Base-by-base conservation (phyloP, 1,140 invertebrate species). In the Portunus trituberculatus region DNA sequence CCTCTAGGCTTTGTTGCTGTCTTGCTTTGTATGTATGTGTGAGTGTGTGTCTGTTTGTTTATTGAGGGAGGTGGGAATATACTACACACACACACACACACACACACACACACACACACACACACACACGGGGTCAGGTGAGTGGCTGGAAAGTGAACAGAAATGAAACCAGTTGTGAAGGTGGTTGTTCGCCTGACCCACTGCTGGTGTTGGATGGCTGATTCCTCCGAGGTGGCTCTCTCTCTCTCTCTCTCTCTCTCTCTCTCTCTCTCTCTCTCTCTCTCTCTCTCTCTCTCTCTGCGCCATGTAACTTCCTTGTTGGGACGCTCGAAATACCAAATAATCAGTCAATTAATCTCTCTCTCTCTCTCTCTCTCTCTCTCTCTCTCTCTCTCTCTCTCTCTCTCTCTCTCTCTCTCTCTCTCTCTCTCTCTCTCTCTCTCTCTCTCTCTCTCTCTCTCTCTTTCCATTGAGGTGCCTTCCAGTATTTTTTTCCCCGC, bases 161-260 rank as follows among this genome's bases (percentile, higher is more conserved):
- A 89, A 89, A 89, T 32, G 25, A 89, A 89, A 89, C 87, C 87
- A 89, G 87, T 89, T 89, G 87, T 89, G 87, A 89, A 87, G 84
- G 87, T 89, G 31, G 87, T 46, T 28, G 31, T 45, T 48, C 91
- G 32, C 46, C 32, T 82, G 48, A 76, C 67, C 91, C 91, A 76
- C 91, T 59, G 52, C 52, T 39, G 67, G 16, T 59, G 52, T 10
- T 39, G 67, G 16, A 7, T 2, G n/a, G n/a, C 67, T 76, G 67
- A n/a, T n/a, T n/a, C n/a, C 67, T n/a, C 20, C 67, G 6, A n/a
- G n/a, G 52, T 59, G 52, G 20, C 6, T 12, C 20, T 76, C 67
- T 76, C 67, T 76, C 67, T 76, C 67, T 76, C 67, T 76, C 67
- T 76, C 67, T 76, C 67, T 76, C 67, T 76, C 90, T 52, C 45